Base-by-base conservation (phyloP, 2,113 vertebrate genomes). In the Antennarius striatus region DNA sequence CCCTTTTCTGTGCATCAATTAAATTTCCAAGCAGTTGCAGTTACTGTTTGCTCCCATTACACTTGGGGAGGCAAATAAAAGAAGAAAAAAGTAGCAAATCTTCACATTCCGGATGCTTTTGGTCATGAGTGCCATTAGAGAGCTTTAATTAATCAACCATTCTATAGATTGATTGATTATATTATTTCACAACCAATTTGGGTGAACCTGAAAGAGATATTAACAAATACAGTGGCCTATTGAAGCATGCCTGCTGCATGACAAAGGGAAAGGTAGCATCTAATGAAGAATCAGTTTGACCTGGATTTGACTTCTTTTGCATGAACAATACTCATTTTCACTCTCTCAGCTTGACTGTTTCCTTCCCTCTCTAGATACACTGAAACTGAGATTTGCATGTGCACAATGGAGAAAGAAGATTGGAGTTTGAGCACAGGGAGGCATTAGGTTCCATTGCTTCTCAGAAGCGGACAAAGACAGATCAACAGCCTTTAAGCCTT, bases 221-320 rank as follows among this genome's bases (percentile, higher is more conserved):
- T 36, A 36, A 3, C 1, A 7, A 36, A 36, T 36, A 36, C 5
- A 63, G 4, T 22, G 16, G 4, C 43, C 11, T 28, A 36, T 36
- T 36, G 32, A 7, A 36, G 32, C 32, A 36, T 36, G 32, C 7
- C 32, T n/a, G 51, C 40, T n/a, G 48, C 49, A 36, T 50, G 10
- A n/a, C 45, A 53, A 78, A 54, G 63, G 63, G 16, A 13, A 28
- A 59, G 63, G 62, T 63, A 59, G 47, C 45, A 56, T 42, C 46
- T 59, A 77, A 82, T 81, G 80, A 80, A 69, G 69, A 86, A 71
- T 71, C 64, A 58, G 72, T 56, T 74, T 88, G 83, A 88, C 85
- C 80, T 87, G 81, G 63, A 85, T 87, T 81, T 74, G 72, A 58
- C 60, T 68, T 63, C 63, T 76, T 86, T 86, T 86, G 87, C 82